Evolutionary conservation across 2,113 vertebrate genomes (phyloP).

Genomic region (Ictidomys tridecemlineatus): DNA sequence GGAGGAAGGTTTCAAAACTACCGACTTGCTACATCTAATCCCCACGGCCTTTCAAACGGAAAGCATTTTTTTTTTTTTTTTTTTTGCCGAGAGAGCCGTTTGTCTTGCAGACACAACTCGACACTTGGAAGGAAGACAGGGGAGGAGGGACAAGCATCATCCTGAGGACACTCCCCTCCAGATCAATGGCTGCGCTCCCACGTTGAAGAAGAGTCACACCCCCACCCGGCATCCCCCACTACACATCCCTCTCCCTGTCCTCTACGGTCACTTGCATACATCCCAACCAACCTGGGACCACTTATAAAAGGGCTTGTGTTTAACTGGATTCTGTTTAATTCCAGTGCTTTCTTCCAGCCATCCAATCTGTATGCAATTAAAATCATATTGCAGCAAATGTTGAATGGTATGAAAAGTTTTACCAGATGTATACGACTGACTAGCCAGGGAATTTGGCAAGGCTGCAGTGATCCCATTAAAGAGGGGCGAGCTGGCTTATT

Average conservation of each 20-base stretch:
- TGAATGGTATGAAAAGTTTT: constrained; percentile 76
- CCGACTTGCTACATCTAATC: neutral
- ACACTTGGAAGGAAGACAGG: neutral
- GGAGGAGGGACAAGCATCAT: neutral
- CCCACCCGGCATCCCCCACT: neutral
- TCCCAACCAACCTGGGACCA: constrained; percentile 54
- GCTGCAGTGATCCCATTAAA: constrained; percentile 67
- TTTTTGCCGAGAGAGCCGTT: neutral
- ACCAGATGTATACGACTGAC: constrained; percentile 75
- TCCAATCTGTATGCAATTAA: constrained; percentile 85
- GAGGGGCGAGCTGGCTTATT: constrained; percentile 78
- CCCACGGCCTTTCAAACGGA: neutral
- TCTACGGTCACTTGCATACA: constrained; percentile 48
- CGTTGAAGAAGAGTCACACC: constrained; percentile 63
- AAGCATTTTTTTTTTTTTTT: no score
- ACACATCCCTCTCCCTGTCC: neutral
- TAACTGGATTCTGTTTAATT: constrained; percentile 72
- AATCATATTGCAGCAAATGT: constrained; percentile 76
- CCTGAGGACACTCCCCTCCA: neutral
- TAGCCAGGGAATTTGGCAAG: constrained; percentile 82
- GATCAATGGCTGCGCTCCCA: constrained; percentile 58
- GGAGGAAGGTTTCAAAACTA: neutral
- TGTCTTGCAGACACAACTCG: neutral
- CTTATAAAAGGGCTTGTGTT: constrained; percentile 73
- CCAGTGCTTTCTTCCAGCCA: constrained; percentile 66